phyloP scores from a whole-genome alignment of 2,113 vertebrate genomes.

The Varanus komodoensis region DNA sequence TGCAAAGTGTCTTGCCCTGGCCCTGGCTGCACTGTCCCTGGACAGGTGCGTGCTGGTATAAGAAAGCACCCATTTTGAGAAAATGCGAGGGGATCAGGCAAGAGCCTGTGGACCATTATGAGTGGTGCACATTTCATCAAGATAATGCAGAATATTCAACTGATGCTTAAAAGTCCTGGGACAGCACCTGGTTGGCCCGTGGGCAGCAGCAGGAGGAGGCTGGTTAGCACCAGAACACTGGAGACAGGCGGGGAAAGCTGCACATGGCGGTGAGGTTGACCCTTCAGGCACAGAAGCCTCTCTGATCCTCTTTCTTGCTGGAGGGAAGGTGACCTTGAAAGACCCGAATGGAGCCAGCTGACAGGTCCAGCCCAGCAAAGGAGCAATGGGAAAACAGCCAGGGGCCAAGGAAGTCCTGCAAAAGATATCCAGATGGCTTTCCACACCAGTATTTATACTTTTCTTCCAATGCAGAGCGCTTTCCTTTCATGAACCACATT shows the following conservation, averaged over 20 bases:
- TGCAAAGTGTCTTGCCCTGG: too few species aligned
- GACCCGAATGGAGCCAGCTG: background rate
- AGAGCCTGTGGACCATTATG: too few species aligned
- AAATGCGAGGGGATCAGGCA: too few species aligned
- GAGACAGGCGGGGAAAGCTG: background rate
- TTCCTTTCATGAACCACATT: background rate
- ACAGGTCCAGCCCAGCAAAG: background rate
- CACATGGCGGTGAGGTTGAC: background rate
- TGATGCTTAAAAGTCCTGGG: conserved; percentile 12
- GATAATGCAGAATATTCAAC: background rate
- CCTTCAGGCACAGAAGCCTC: background rate
- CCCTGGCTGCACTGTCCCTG: background rate
- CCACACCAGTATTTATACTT: background rate
- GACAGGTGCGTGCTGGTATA: background rate
- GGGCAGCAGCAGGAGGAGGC: conserved; percentile 29
- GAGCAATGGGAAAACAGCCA: background rate
- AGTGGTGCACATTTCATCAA: background rate
- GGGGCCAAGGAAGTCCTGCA: background rate
- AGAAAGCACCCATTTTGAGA: background rate
- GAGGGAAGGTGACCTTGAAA: background rate
- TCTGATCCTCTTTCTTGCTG: background rate
- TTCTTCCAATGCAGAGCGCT: background rate
- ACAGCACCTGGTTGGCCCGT: conserved; percentile 28
- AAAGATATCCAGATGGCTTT: background rate
- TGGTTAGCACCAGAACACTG: background rate